Evolutionary conservation across 2,888 invertebrate species (phyloP).

Genomic region (Meteorus cinctellus): DNA sequence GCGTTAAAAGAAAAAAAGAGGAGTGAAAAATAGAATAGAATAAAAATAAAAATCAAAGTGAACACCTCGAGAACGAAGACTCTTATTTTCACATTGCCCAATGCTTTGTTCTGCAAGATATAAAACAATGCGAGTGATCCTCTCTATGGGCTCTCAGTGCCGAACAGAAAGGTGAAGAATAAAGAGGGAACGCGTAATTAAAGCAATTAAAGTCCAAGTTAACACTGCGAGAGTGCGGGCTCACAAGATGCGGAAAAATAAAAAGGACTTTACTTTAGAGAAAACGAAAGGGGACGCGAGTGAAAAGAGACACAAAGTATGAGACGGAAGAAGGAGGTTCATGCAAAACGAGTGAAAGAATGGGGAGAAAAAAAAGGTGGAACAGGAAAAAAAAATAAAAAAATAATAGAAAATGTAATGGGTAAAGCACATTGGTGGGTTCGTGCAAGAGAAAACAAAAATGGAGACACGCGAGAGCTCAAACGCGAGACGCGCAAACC

Average conservation of each 20-base stretch:
- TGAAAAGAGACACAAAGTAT: slow-evolving; percentile 30
- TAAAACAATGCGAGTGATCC: slow-evolving; percentile 47
- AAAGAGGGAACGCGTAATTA: slow-evolving; percentile 58
- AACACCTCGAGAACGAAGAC: slow-evolving; percentile 13
- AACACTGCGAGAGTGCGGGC: slow-evolving; percentile 50
- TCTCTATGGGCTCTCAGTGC: slow-evolving; percentile 12
- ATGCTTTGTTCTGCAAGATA: slow-evolving; percentile 47
- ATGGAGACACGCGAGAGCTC: slow-evolving; percentile 43
- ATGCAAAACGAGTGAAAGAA: slow-evolving; percentile 49
- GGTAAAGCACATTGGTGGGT: slow-evolving; percentile 49
- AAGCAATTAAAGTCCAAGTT: slow-evolving; percentile 59
- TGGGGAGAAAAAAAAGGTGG: slow-evolving; percentile 9
- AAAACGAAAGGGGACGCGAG: slow-evolving; percentile 37
- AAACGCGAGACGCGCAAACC: slow-evolving; percentile 50
- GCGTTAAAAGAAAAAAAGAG: not conserved
- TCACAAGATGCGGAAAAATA: slow-evolving; percentile 42
- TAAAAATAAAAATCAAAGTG: slow-evolving; percentile 12
- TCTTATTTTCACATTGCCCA: slow-evolving; percentile 32
- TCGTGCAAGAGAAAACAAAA: slow-evolving; percentile 41
- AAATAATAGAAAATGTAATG: slow-evolving; percentile 50
- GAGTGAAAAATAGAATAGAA: not conserved
- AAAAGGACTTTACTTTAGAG: slow-evolving; percentile 29
- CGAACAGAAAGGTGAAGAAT: slow-evolving; percentile 33
- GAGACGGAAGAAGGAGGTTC: slow-evolving; percentile 44
- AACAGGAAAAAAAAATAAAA: slow-evolving; percentile 27